Evolutionary conservation across 2,888 invertebrate genomes (phyloP), one percentile per base, ranked within the genome.

Genomic region (Sphaerophoria rueppellii): DNA sequence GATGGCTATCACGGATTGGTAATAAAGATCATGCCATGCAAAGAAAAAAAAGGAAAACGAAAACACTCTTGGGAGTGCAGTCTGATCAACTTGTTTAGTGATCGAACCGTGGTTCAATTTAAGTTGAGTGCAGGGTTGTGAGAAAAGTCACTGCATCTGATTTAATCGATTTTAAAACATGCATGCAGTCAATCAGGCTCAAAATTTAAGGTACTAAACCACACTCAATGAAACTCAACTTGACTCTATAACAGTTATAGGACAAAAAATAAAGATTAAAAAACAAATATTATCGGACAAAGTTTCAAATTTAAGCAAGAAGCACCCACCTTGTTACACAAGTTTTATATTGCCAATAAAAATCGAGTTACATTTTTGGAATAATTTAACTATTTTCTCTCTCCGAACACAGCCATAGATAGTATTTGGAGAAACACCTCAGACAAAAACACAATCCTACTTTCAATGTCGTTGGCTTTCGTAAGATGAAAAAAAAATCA

Each of bases 11-110:
- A 72, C 67, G 54, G 72, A 67, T 72, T 72, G 69, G 81, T 57
- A 65, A 77, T 77, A 82, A 72, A 82, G 67, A 61, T 65, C 77
- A 77, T 77, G 71, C 60, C 60, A 82, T 54, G 50, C 72, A 40
- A 46, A 60, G 43, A 72, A 77, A 69, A 77, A 24, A 24, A 24
- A n/a, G n/a, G n/a, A 24, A 24, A 24, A 24, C 24, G 24, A 24
- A 24, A 69, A 72, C 50, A 82, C 54, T 50, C 58, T 67, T 52
- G 12, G 63, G 14, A 70, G 72, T 67, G 63, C 35, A 70, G 72
- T 67, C 77, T 73, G 77, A 77, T 77, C 77, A 77, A 69, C 67
- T 72, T 14, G 77, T 82, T 77, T 67, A 82, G 77, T 72, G 81
- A 34, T 61, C 60, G 72, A 69, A 82, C 77, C 71, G 72, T 77